Conservation (phyloP, 2,113 vertebrate genomes). For the Orycteropus afer region DNA sequence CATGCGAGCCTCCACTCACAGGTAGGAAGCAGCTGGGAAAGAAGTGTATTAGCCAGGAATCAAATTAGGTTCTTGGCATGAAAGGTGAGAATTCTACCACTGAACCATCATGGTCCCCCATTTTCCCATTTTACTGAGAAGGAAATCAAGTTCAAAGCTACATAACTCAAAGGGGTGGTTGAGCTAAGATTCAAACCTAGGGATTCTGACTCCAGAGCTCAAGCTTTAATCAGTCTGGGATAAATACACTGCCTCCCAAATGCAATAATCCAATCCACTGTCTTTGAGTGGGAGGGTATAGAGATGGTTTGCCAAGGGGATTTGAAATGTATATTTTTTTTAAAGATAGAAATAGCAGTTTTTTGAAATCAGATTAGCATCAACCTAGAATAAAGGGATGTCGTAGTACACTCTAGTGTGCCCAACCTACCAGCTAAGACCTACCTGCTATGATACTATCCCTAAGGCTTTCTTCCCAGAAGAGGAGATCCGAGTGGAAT, state of each 20-base stretch:
- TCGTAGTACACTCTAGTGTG: fast-evolving
- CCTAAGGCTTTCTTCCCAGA: fast-evolving
- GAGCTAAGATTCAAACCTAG: background rate
- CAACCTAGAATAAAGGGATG: background rate
- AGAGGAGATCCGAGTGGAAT: background rate
- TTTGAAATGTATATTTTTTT: fast-evolving
- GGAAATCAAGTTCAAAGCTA: background rate
- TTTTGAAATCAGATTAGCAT: background rate
- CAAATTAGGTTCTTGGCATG: background rate
- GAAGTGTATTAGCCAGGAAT: background rate
- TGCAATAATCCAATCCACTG: fast-evolving
- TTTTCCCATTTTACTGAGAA: background rate
- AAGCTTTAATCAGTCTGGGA: too few relatives aligned
- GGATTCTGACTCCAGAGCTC: background rate
- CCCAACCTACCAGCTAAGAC: too few relatives aligned
- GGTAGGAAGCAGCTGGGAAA: too few relatives aligned
- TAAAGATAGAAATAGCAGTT: background rate
- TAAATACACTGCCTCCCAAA: fast-evolving
- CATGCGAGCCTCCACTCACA: background rate
- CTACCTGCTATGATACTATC: fast-evolving
- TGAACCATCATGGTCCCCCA: background rate
- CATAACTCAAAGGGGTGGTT: background rate
- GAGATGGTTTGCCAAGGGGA: too few relatives aligned
- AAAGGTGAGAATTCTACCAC: background rate
- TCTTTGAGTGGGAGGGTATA: background rate